Base-by-base conservation (phyloP, 2,797 vertebrate species). In the Coreius guichenoti region DNA sequence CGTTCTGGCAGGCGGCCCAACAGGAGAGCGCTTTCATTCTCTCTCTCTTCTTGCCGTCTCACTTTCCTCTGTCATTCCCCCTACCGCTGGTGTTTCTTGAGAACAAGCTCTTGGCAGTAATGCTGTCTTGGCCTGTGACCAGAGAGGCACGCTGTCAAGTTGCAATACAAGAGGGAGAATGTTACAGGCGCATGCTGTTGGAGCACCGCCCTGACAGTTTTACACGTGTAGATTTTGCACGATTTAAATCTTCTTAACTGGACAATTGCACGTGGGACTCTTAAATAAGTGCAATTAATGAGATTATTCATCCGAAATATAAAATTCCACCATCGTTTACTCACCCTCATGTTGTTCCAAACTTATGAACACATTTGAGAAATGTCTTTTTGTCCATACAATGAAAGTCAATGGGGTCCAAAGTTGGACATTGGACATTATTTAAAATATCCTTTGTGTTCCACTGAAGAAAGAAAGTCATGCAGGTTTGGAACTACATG, bases 41-140 rank as follows among this genome's bases (percentile, higher is more conserved):
- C 74, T 77, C 69, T 83, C 80, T 80, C 61, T 70, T 82, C 58
- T 67, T 79, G 82, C 70, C 47, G 75, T 87, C 69, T 87, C 70
- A 78, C 82, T 83, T 88, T 88, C 70, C 70, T 81, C 85, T 84
- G 72, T 58, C 80, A 11, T 81, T 87, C 61, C 82, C 29, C 31
- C 58, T 80, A 69, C 76, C 33, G 31, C 76, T 16, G 16, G 74
- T 77, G 89, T 86, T 84, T 84, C 88, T 85, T 85, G 68, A 36
- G 82, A 81, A 83, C 86, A 82, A 47, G 84, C 82, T 84, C 84
- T 86, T 88, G 84, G 87, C 85, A 88, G 70, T 80, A 63, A 81
- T 69, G 56, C 86, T 69, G 84, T 72, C 74, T 88, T 91, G 91
- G 90, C 91, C 77, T 81, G 56, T 77, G 80, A 89, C 89, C 91